Evolutionary conservation across 2,113 vertebrate genomes (phyloP), one percentile per base, ranked within the genome.

Genomic region (Odontophorus gujanensis): DNA sequence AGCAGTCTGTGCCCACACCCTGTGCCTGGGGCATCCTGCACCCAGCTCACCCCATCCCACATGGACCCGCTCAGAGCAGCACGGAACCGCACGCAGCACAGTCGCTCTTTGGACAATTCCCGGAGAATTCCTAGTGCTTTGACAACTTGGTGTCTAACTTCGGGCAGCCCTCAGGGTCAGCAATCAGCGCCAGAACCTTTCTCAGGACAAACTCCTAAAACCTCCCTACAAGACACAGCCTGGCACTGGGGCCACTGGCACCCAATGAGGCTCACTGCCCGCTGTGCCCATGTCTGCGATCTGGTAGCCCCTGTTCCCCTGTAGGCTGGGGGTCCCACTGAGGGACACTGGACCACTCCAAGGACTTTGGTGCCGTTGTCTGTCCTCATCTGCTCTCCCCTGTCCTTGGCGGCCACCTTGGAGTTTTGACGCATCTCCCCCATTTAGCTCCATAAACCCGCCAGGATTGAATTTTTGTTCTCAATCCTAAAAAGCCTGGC

Each of bases 401-500:
- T 88, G 86, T 66, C 77, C 86, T 96, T 94, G 95, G 84, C 36
- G 2, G 48, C 26, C 0, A 1, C 81, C 74, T 94, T 14, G 0
- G 66, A 69, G 74, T 81, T 92, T 93, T 91, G 89, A 95, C 13
- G 1, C 83, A 66, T 89, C 94, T 92, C 69, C 94, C 81, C 50
- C 91, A 93, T 96, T 95, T 96, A 96, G 95, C 89, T 95, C 71
- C 45, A 38, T 58, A 94, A 94, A 94, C 92, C 86, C 93, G 18
- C 66, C 81, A 86, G 89, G 86, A 94, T 66, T 90, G 77, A 75
- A 89, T 96, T 96, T 96, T 96, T 84, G 62, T 94, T 87, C 90
- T 90, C 84, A 92, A 28, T 93, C 95, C 89, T 90, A 83, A 96
- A 96, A 93, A 96, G 62, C 86, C 24, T 94, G 73, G 80, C 95